Percentiles rank a stretch among this genome's conserved stretches.
These are phyloP conservation scores for Pterocles burchelli DNA, from an alignment of 2,113 vertebrate genomes.

Conservation along the genomic window DNA sequence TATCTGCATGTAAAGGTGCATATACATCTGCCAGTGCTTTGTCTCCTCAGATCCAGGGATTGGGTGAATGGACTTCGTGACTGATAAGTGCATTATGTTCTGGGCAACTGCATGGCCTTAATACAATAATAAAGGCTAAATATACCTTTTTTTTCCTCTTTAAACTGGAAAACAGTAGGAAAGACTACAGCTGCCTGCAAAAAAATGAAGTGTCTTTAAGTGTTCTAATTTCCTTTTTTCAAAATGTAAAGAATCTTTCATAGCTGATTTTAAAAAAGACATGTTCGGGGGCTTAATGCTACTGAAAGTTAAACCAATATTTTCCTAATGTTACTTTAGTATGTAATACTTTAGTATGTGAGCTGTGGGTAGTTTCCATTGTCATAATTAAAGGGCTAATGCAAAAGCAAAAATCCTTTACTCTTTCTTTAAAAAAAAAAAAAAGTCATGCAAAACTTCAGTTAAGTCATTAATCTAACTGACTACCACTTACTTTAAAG, in stretches of 20 bases:
- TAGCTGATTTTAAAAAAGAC: neutral
- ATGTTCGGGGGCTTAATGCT: neutral
- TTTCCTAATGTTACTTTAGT: neutral
- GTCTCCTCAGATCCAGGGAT: neutral
- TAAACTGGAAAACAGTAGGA: neutral
- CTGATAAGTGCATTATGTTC: neutral
- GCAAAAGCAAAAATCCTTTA: neutral
- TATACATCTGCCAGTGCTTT: neutral
- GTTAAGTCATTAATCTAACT: neutral
- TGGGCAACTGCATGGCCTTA: neutral
- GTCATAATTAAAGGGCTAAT: neutral
- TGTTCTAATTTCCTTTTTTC: neutral
- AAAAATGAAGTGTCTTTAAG: neutral
- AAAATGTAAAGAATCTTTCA: neutral
- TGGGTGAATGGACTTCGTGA: neutral
- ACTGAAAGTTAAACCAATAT: neutral
- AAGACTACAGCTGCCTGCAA: neutral
- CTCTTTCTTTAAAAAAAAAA: neutral
- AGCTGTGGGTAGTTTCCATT: neutral
- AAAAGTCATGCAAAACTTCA: neutral
- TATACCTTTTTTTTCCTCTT: neutral
- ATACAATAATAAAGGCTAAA: neutral
- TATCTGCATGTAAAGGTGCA: neutral
- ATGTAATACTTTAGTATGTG: neutral
- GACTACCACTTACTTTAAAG: neutral